Evolutionary conservation across 1,140 invertebrate genomes (phyloP).

Genomic region (Aphis craccivora): DNA sequence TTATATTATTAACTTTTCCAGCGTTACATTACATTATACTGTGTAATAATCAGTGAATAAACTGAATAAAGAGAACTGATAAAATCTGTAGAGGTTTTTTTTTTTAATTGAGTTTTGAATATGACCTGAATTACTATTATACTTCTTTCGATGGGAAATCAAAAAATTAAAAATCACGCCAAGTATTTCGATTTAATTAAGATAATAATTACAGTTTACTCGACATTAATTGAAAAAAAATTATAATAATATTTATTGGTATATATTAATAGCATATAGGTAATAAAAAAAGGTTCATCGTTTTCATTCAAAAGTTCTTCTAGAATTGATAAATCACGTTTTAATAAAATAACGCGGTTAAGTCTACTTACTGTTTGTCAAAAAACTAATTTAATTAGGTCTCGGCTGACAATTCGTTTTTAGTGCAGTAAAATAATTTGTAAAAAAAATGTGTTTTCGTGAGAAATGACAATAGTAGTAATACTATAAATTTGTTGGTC

Average conservation of each 20-base stretch:
- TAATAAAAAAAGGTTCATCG: neutral
- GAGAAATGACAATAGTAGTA: neutral
- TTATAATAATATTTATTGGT: neutral
- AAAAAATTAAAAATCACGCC: neutral
- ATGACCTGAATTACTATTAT: neutral
- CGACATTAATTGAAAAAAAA: neutral
- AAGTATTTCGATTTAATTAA: neutral
- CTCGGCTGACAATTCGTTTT: neutral
- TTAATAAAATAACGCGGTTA: neutral
- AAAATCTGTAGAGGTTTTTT: neutral
- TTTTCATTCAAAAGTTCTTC: neutral
- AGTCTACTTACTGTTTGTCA: neutral
- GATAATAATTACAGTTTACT: neutral
- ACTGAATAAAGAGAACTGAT: neutral
- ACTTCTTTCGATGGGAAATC: neutral
- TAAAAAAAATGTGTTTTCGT: neutral
- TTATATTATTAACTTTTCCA: neutral
- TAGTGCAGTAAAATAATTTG: neutral
- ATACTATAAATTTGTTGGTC: neutral
- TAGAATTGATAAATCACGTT: neutral
- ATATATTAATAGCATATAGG: neutral
- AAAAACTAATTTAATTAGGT: neutral
- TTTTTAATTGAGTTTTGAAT: conserved; percentile 22
- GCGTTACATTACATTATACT: neutral
- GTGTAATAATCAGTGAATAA: neutral